phyloP scores from a whole-genome alignment of 2,797 vertebrate genomes.

The Liasis olivaceus region DNA sequence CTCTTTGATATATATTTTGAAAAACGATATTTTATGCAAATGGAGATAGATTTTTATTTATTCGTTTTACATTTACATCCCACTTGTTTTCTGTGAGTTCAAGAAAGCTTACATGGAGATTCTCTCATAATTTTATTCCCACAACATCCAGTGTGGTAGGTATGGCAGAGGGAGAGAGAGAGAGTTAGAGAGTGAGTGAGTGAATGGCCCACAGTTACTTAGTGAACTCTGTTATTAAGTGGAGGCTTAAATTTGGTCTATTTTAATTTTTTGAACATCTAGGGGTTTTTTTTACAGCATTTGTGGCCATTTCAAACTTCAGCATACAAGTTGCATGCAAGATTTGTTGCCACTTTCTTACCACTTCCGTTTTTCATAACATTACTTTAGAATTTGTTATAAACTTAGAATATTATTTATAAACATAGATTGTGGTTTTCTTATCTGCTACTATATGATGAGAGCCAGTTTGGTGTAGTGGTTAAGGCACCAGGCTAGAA shows the following conservation, averaged over 20 bases:
- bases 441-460: neutral
- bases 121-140: too few relatives aligned
- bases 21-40: neutral
- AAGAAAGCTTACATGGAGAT: too few relatives aligned
- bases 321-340: neutral
- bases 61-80: too few relatives aligned
- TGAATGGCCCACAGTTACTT: too few relatives aligned
- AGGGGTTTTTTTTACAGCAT: neutral
- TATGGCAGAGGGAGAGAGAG: too few relatives aligned
- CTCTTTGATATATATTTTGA: neutral
- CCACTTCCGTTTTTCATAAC: neutral
- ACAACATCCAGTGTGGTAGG: too few relatives aligned
- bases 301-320: neutral
- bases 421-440: neutral
- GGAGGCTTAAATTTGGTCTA: neutral
- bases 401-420: neutral
- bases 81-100: too few relatives aligned
- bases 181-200: too few relatives aligned
- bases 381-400: neutral
- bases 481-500: too few relatives aligned
- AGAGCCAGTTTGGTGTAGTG: too few relatives aligned
- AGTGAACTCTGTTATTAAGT: too few relatives aligned
- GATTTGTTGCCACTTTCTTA: neutral
- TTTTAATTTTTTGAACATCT: neutral
- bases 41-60: too few relatives aligned